Base-by-base conservation (phyloP, 2,113 vertebrate species). In the Campylomormyrus numenius region DNA sequence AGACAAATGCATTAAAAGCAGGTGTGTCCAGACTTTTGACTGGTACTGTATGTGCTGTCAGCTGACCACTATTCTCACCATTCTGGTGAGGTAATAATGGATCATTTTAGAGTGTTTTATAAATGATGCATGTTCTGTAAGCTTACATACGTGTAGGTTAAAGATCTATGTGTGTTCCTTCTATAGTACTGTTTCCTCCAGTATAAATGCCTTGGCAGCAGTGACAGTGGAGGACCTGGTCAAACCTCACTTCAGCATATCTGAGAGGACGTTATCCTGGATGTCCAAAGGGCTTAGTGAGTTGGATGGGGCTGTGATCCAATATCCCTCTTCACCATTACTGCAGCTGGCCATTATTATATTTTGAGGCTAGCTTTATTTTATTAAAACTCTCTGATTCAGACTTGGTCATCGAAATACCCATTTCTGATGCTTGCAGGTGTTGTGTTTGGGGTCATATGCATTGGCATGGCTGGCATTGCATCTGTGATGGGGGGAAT, bases 151-250 rank as follows among this genome's bases (percentile, higher is more conserved):
- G 2, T 84, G 31, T 84, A 4, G 27, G 0, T 62, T n/a, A 15
- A 85, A 85, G 3, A 35, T 90, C 19, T 88, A n/a, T 88, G 85
- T 85, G 19, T 90, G 19, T 88, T 80, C 42, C 11, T 27, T 45
- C 49, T 90, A 5, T 91, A 98, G 97, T 93, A 98, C 97, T 4
- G 97, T 97, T 88, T 98, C 97, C 6, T 98, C 97, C 93, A 97
- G 97, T 91, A 97, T 98, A 90, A 98, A 97, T 13, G 96, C 97
- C 3, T 92, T 98, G 90, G 94, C 97, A 84, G 95, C 97, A 35
- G 97, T 98, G 8, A 97, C 97, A 0, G 93, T 98, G 53, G 95
- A 97, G 93, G 97, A 98, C 87, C 91, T 98, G 24, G 93, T 98
- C 84, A 96, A 94, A 89, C 97, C 97, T 0, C 88, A 91, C 91